Conservation (phyloP, 92 coral and sea anemone genomes). For the Porites evermanni region DNA sequence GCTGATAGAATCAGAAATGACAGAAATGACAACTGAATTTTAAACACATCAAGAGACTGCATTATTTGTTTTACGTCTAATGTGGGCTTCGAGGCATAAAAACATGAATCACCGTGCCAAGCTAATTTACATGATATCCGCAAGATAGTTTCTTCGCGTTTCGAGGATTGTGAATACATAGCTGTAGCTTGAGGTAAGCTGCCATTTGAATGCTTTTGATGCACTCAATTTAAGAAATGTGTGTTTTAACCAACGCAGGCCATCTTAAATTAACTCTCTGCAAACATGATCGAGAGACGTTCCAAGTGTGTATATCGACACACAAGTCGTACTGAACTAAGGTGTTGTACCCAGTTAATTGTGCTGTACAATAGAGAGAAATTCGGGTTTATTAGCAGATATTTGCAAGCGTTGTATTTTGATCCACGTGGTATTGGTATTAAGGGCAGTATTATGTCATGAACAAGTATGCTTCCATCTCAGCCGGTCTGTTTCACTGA, state of each 20-base stretch:
- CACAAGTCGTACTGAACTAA: too few species aligned
- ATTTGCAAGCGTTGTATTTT: background rate
- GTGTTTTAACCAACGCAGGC: too few species aligned
- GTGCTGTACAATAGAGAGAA: background rate
- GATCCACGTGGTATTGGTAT: background rate
- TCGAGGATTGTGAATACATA: background rate
- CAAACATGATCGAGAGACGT: too few species aligned
- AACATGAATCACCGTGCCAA: background rate
- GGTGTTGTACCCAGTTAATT: too few species aligned
- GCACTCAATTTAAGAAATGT: too few species aligned
- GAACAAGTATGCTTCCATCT: too few species aligned
- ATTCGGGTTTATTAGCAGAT: background rate
- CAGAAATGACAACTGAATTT: background rate
- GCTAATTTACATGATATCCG: conserved; percentile 3
- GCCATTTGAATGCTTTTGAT: too few species aligned
- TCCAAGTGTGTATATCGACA: too few species aligned
- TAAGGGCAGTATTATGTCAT: too few species aligned
- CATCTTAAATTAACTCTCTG: too few species aligned
- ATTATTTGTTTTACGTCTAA: background rate
- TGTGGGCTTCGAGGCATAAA: conserved; percentile 9
- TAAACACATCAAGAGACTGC: background rate
- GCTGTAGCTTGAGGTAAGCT: conserved; percentile 24
- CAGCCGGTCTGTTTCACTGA: too few species aligned
- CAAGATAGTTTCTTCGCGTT: background rate
- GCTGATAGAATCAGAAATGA: background rate